Base-by-base conservation (phyloP, 2,113 vertebrate species). In the Labeo rohita region DNA sequence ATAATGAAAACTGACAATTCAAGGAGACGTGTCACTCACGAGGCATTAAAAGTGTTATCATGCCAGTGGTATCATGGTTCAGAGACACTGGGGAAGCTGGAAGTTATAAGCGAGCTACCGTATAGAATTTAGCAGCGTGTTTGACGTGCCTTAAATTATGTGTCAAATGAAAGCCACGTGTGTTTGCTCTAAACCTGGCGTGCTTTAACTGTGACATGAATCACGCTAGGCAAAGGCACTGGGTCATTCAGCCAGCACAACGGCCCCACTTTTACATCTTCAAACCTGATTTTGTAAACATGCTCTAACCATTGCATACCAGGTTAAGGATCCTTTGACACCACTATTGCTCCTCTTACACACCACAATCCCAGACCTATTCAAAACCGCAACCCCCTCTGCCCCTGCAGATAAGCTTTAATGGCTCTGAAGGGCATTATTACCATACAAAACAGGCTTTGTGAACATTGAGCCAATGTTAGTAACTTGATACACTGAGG, bases 391-490 rank as follows among this genome's bases (percentile, higher is more conserved):
- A 3, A 61, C 43, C 63, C 65, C 52, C 39, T 7, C 43, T 52
- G 65, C 77, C 87, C 86, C 84, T 68, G 34, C 87, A 91, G 90
- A 90, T 75, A 70, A 49, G 18, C 85, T 88, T 88, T 90, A 91
- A 93, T 92, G 90, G 90, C 91, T 90, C 86, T 72, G 87, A 93
- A 86, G 77, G 36, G 85, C 90, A 88, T 92, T 90, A 91, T 89
- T 74, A 86, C 83, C 87, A 90, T 86, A 93, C 92, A 93, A 93
- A 93, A 91, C 89, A 83, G 86, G 78, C 93, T 92, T 94, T 94
- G 92, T 93, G 84, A 91, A 92, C 89, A 90, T 90, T 90, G 88
- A 89, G 85, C 86, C 78, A 80, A 86, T n/a, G 85, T 92, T 80
- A 88, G 92, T 91, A 90, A 93, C 90, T 89, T 88, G 90, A 94